phyloP scores from a whole-genome alignment of 2,113 vertebrate species.

The Macquaria australasica region DNA sequence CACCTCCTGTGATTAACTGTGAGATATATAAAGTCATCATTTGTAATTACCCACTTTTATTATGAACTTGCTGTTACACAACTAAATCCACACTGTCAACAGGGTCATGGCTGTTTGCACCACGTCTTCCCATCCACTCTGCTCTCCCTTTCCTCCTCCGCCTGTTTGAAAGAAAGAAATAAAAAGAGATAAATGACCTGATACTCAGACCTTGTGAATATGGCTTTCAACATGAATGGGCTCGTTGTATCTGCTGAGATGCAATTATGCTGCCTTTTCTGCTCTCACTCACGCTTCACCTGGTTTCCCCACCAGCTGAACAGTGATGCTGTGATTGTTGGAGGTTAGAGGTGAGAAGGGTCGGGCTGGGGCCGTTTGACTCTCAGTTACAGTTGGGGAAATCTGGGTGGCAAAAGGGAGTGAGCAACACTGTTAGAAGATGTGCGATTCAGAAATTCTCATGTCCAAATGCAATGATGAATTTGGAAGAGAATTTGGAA shows the following conservation, averaged over 20 bases:
- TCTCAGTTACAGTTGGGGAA: background rate
- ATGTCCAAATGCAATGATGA: background rate
- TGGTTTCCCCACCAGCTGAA: conserved; percentile 14
- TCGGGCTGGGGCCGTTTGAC: background rate
- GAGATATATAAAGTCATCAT: conserved; percentile 5
- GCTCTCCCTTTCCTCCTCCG: background rate
- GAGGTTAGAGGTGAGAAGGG: background rate
- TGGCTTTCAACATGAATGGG: conserved; percentile 25
- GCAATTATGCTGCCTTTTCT: conserved; percentile 19
- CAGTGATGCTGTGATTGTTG: conserved; percentile 5
- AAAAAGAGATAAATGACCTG: conserved; percentile 18
- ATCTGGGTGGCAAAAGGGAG: background rate
- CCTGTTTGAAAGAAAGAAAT: conserved; percentile 4
- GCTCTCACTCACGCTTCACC: background rate
- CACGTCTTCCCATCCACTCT: conserved; percentile 5
- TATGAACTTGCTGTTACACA: conserved; percentile 21
- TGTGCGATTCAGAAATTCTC: background rate
- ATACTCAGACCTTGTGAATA: conserved; percentile 10
- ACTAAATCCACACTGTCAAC: conserved; percentile 17
- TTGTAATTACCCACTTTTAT: conserved; percentile 36
- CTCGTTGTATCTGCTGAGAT: conserved; percentile 29
- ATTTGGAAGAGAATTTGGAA: too few relatives aligned
- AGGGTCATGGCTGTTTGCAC: conserved; percentile 15
- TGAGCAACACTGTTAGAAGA: background rate
- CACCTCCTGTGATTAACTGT: conserved; percentile 2